Percentiles rank a stretch among this genome's conserved stretches.
Conservation (phyloP, 1,140 invertebrate species). For the Drosophila hydei region DNA sequence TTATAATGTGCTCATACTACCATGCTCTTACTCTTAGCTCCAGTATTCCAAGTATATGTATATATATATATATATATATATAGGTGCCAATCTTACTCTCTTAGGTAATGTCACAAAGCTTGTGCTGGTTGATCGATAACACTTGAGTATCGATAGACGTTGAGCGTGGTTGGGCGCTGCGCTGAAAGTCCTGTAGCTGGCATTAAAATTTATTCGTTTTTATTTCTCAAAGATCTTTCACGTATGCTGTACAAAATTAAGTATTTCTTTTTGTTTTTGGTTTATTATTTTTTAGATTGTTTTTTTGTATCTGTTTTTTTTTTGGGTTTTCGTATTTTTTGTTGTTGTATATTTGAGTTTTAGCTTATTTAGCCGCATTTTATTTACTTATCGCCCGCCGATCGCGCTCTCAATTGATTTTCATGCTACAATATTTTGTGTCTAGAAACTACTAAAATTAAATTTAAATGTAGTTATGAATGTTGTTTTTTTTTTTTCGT, state of each 20-base stretch:
- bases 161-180: too few relatives aligned
- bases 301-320: slow-evolving; percentile 20
- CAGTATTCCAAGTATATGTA: too few relatives aligned
- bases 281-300: slow-evolving; percentile 32
- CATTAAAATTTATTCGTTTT: slow-evolving; percentile 35
- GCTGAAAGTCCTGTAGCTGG: slow-evolving; percentile 6
- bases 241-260: slow-evolving; percentile 54
- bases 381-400: slow-evolving; percentile 74
- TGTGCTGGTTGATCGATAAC: background rate
- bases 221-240: slow-evolving; percentile 47
- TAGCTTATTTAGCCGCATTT: slow-evolving; percentile 67
- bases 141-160: background rate
- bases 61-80: background rate
- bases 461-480: slow-evolving; percentile 82
- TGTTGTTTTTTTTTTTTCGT: slow-evolving; percentile 28
- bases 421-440: slow-evolving; percentile 81
- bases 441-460: slow-evolving; percentile 83
- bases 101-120: too few relatives aligned
- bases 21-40: too few relatives aligned
- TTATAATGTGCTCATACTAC: too few relatives aligned
- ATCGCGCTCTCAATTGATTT: slow-evolving; percentile 72
- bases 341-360: slow-evolving; percentile 40
- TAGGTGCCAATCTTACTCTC: too few relatives aligned
- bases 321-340: slow-evolving; percentile 16
- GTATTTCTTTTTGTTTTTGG: slow-evolving; percentile 26